Conservation (phyloP, 1,140 invertebrate genomes). For the Zaprionus ghesquierei region DNA sequence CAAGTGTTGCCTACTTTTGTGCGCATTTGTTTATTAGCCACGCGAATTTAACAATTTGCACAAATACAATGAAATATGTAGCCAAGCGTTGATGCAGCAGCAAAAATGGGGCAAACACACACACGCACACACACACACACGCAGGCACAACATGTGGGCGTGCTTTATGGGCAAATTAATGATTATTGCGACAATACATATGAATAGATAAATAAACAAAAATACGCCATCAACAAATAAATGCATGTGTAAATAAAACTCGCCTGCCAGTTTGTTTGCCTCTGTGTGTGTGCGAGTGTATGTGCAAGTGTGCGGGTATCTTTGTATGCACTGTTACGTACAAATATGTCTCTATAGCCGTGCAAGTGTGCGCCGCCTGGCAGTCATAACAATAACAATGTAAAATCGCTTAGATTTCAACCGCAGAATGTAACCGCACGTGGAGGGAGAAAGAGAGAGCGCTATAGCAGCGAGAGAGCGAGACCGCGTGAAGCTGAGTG, state of each 20-base stretch:
- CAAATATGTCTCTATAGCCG: slow-evolving; percentile 26
- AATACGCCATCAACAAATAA: slow-evolving; percentile 78
- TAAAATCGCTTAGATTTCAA: slow-evolving; percentile 80
- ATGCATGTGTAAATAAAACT: slow-evolving; percentile 70
- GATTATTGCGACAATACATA: slow-evolving; percentile 79
- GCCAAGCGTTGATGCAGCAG: slow-evolving; percentile 50
- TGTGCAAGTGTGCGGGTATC: not conserved
- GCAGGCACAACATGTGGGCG: slow-evolving; percentile 31
- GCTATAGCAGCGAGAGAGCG: not conserved
- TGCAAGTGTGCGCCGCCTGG: slow-evolving; percentile 15
- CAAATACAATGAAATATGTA: slow-evolving; percentile 59
- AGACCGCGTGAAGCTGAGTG: not conserved
- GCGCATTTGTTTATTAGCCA: slow-evolving; percentile 21
- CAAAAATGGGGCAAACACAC: not conserved
- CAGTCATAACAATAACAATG: slow-evolving; percentile 81
- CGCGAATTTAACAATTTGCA: slow-evolving; percentile 8
- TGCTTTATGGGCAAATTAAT: slow-evolving; percentile 77
- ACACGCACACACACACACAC: not conserved
- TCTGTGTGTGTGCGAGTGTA: not conserved
- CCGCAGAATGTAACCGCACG: slow-evolving; percentile 59
- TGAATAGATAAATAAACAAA: slow-evolving; percentile 80
- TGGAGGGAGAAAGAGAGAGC: not conserved
- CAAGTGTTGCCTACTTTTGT: slow-evolving; percentile 9
- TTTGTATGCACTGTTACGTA: not conserved
- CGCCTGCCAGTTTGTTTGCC: not conserved